phyloP scores from a whole-genome alignment of 2,797 vertebrate species.

The Cossypha caffra region DNA sequence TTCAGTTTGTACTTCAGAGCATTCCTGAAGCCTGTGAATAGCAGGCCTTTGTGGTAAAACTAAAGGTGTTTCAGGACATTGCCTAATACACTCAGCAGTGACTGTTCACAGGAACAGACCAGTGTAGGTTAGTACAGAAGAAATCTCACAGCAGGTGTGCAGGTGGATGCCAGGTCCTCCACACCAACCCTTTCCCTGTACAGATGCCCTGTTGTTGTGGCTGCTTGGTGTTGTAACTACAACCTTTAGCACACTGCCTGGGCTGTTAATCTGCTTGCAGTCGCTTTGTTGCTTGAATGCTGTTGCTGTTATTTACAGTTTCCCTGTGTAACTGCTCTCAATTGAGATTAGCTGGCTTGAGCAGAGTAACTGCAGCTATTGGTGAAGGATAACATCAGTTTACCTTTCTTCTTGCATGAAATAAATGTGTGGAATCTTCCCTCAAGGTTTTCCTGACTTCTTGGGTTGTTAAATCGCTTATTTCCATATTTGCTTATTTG shows the following conservation, averaged over 20 bases:
- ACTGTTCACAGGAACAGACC: neutral
- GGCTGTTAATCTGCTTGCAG: neutral
- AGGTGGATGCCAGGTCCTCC: neutral
- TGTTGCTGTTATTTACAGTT: neutral
- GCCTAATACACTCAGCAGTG: neutral
- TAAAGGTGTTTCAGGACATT: neutral
- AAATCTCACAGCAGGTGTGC: neutral
- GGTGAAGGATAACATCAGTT: neutral
- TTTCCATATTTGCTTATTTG: constrained; percentile 51
- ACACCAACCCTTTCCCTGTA: neutral
- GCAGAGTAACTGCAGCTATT: neutral
- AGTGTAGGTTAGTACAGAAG: neutral
- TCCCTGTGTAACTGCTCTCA: neutral
- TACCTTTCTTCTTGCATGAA: neutral
- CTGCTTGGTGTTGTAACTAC: neutral
- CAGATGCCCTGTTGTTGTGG: neutral
- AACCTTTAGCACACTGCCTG: neutral
- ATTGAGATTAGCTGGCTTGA: neutral
- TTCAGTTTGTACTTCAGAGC: neutral
- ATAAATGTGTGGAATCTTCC: neutral
- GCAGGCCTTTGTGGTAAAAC: neutral
- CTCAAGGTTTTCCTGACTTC: constrained; percentile 33
- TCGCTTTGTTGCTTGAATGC: neutral
- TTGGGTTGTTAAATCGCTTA: constrained; percentile 44
- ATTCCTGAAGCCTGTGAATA: neutral